These are phyloP conservation scores for Drosophila emarginata DNA, from an alignment of 2,888 invertebrate species.

Conservation along the genomic window DNA sequence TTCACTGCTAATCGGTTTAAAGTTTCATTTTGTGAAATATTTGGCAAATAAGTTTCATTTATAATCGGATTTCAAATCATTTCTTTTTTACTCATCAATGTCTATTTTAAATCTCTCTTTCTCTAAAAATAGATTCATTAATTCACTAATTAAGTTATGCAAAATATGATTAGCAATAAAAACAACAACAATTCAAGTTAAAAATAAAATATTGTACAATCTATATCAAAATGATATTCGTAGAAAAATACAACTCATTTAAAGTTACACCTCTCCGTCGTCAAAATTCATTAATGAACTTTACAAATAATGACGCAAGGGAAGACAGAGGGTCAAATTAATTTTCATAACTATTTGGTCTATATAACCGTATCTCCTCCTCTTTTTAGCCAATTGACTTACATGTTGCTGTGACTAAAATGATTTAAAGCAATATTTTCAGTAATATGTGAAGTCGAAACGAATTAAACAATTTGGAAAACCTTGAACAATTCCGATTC, in stretches of 20 bases:
- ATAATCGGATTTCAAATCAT: background rate
- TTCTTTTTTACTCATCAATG: background rate
- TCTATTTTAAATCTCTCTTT: background rate
- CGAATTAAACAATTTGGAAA: conserved; percentile 20
- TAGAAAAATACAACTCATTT: background rate
- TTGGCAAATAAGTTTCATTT: background rate
- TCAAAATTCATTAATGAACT: conserved; percentile 58
- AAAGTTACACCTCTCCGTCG: background rate
- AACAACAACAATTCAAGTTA: background rate
- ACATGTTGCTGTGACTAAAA: conserved; percentile 45
- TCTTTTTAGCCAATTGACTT: background rate
- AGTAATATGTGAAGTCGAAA: conserved; percentile 28
- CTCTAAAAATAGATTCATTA: conserved; percentile 3
- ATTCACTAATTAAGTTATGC: conserved; percentile 40
- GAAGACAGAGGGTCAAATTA: conserved; percentile 12
- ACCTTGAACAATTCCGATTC: conserved; percentile 54
- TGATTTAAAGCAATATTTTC: conserved; percentile 43
- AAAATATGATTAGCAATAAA: conserved; percentile 25
- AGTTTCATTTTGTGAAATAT: background rate
- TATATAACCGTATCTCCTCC: background rate
- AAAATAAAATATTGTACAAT: conserved; percentile 42
- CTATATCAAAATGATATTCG: conserved; percentile 5
- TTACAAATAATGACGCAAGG: conserved; percentile 55
- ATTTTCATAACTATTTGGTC: conserved; percentile 54
- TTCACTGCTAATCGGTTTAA: background rate